Percentiles rank a stretch among this genome's conserved stretches.
phyloP scores from a whole-genome alignment of 2,797 vertebrate species.

The Hemitrygon akajei region DNA sequence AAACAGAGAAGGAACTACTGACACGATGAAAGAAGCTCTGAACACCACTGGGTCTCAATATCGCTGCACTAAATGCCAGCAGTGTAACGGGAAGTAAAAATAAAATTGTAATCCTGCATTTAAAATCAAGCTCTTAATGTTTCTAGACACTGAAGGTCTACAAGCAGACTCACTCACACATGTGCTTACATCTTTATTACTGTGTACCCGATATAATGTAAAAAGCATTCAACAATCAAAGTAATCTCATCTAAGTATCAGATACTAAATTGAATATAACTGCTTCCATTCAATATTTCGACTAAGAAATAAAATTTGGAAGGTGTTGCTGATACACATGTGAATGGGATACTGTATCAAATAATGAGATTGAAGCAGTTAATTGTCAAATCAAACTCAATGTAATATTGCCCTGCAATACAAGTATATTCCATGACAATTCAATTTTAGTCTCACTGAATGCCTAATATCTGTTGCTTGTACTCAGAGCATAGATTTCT shows the following conservation, averaged over 20 bases:
- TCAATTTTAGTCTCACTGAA: not conserved
- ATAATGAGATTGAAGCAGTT: not conserved
- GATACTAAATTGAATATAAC: not conserved
- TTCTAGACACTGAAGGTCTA: not conserved
- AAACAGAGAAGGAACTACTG: no score
- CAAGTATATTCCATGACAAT: not conserved
- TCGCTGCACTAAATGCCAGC: no score
- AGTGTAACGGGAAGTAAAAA: no score
- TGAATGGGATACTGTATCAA: not conserved
- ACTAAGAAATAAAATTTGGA: no score
- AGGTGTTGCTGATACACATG: not conserved
- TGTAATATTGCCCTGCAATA: not conserved
- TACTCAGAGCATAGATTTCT: no score
- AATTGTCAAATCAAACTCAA: not conserved
- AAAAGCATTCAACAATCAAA: not conserved
- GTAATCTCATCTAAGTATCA: not conserved
- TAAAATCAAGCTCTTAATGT: not conserved
- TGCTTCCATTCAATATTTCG: not conserved
- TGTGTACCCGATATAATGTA: not conserved
- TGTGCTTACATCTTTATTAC: not conserved
- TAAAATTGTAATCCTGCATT: no score
- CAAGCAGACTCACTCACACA: not conserved
- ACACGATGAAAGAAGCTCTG: no score
- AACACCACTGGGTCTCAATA: no score
- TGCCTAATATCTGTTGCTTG: no score